Conservation (phyloP, 1,140 invertebrate species). For the Plutomurus gul region DNA sequence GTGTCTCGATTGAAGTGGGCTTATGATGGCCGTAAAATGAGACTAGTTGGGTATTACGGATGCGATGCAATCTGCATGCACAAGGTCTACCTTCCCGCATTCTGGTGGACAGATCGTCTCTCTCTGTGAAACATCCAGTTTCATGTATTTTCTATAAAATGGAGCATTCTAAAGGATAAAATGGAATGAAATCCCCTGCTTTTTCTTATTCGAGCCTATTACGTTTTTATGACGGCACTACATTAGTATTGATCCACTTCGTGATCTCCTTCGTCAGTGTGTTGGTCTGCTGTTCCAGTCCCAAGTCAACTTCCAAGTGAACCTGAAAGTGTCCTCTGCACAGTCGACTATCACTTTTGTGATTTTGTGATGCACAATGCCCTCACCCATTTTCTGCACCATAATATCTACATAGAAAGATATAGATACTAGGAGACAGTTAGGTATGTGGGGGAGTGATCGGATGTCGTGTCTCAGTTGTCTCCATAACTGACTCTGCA, state of each 20-base stretch:
- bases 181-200: background rate
- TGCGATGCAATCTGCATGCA: constrained; percentile 5
- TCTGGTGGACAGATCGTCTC: background rate
- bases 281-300: background rate
- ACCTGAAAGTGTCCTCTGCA: no score
- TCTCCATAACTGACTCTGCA: no score
- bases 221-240: constrained; percentile 30
- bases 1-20: constrained; percentile 6
- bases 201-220: background rate
- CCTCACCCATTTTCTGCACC: no score
- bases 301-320: constrained; percentile 29
- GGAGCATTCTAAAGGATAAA: background rate
- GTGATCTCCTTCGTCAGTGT: background rate
- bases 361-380: no score
- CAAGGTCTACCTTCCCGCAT: background rate
- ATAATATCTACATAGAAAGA: no score
- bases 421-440: no score
- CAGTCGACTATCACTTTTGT: no score
- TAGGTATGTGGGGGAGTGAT: no score
- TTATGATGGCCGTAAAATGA: constrained; percentile 9
- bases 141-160: constrained; percentile 1
- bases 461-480: no score
- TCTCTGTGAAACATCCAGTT: background rate
- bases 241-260: constrained; percentile 30
- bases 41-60: constrained; percentile 17